Evolutionary conservation across 1,140 invertebrate genomes (phyloP), one percentile per base, ranked within the genome.

Genomic region (Maniola jurtina): DNA sequence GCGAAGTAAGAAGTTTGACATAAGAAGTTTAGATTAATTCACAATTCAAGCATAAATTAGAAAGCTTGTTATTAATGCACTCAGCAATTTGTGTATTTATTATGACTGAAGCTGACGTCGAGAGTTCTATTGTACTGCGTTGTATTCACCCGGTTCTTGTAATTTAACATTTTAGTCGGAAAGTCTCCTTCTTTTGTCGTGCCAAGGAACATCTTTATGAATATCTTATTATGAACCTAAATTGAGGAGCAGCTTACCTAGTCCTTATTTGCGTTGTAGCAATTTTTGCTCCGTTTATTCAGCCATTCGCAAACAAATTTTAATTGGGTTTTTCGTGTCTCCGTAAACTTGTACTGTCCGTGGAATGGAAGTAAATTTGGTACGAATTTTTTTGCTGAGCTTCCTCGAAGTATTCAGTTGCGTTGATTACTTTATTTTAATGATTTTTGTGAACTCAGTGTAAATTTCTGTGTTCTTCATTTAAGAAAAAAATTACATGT

Each of bases 211-310:
- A 80, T 87, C 81, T 90, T 86, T 84, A 85, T 88, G 80, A 90
- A 86, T 86, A 86, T 86, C 82, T 88, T 90, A 88, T 88, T 89
- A 88, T 80, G 77, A 81, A 82, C 75, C 81, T 80, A 86, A 88
- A 87, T 84, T 88, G 80, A 85, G 80, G 78, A 80, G 81, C 62
- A 84, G 79, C 82, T 84, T 86, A 83, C 80, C 83, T 86, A 81
- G 77, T 88, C 76, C 66, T 81, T 88, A 83, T 90, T 90, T 90
- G 79, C 83, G 78, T 79, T 76, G 79, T 77, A 77, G 76, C 67
- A 84, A 82, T 86, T 89, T 86, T 86, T 87, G 61, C 81, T 78
- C 69, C 79, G 80, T 83, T 90, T 85, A 83, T 75, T 76, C 81
- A 83, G 77, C 75, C 78, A 81, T 86, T 86, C 76, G 81, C 83